These are phyloP conservation scores for Cephonodes hylas DNA, from an alignment of 2,888 invertebrate species.

Conservation along the genomic window DNA sequence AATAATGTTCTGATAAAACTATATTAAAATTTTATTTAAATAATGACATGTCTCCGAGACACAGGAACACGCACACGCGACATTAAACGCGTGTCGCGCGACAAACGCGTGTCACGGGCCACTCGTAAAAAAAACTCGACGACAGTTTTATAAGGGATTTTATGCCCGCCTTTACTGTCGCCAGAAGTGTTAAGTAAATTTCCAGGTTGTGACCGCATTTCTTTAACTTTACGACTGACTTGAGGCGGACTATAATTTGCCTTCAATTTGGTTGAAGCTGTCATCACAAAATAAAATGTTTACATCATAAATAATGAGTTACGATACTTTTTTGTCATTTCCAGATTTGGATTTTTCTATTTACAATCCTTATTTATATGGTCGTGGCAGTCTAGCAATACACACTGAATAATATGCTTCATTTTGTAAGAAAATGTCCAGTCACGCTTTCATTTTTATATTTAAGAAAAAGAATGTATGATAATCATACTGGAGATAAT, in stretches of 20 bases:
- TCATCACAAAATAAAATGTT: not conserved
- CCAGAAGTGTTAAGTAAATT: conserved; percentile 46
- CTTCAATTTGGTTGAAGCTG: not conserved
- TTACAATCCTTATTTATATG: no score
- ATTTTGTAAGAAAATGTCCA: no score
- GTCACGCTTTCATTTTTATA: no score
- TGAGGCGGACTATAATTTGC: not conserved
- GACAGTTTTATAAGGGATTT: conserved; percentile 46
- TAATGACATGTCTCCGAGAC: not conserved
- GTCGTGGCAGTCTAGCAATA: no score
- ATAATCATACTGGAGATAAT: no score
- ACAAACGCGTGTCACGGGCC: conserved; percentile 16
- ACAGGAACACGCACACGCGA: not conserved
- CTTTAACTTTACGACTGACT: conserved; percentile 19
- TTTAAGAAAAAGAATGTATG: no score
- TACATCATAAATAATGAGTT: not conserved
- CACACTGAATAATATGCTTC: no score
- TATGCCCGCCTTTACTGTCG: conserved; percentile 42
- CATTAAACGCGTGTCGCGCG: not conserved
- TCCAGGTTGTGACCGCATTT: conserved; percentile 30
- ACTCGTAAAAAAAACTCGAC: conserved; percentile 36
- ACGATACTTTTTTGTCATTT: no score
- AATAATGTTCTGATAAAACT: not conserved
- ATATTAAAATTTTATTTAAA: not conserved
- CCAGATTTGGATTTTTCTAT: no score